Evolutionary conservation across 1,140 invertebrate genomes (phyloP), one percentile per base, ranked within the genome.

Genomic region (Cydia splendana): DNA sequence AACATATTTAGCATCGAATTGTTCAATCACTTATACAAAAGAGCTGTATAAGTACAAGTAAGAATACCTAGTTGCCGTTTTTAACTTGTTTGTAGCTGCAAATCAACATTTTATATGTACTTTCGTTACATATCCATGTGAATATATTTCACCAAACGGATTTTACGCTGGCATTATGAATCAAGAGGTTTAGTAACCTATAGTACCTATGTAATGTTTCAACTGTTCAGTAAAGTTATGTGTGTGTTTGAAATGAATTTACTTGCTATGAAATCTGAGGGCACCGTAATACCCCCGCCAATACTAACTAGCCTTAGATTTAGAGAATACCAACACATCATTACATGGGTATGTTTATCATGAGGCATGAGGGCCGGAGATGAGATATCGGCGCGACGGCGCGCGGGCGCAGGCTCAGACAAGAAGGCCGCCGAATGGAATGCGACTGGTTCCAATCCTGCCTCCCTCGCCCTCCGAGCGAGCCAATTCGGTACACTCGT

Each of bases 391-490:
- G 67, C 67, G 65, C 24, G 48, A n/a, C 48, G 38, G 34, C 42
- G 48, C 71, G 65, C 62, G 28, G 42, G 38, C 48, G 53, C 75
- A 12, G 75, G 75, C 51, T 48, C 67, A 71, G 77, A 78, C 76
- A 48, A 76, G 75, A 76, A 71, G 67, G 65, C 75, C 42, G 75
- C 48, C 76, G 76, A 77, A 12, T 38, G 86, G 86, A 86, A 86
- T 88, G 84, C 83, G 82, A 87, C 84, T 83, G 83, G 85, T 85
- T 86, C 81, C 77, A 76, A 48, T 30, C 76, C 74, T 20, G 57
- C 74, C 18, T 42, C 73, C 62, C 65, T 28, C 77, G 15, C 73
- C 71, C 53, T 24, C 13, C 57, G 18, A 38, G 24, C 30, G 73
- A n/a, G 74, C 48, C 67, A 71, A 71, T 71, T 71, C 20, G 74